Base-by-base conservation (phyloP, 2,888 invertebrate species). In the Stenoptilia bipunctidactyla region DNA sequence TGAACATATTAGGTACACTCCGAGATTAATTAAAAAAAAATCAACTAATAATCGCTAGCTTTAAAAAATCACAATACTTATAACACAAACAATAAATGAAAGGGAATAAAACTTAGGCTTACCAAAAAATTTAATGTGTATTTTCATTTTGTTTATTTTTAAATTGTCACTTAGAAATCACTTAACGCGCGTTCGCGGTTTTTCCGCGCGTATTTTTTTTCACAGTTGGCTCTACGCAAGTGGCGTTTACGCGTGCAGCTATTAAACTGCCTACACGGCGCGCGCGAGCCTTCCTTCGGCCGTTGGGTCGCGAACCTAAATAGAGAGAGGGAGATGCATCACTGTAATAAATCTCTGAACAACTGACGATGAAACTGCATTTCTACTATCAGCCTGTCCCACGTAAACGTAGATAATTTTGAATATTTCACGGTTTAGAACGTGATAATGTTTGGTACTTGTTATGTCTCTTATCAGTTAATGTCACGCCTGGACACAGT, bases 91-190 rank as follows among this genome's bases (percentile, higher is more conserved):
- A 20, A 20, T 20, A 15, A 6, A 2, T 8, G 20, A 37, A 27
- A n/a, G 39, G 5, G 39, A 43, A 15, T 37, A 39, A 37, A 34
- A 25, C 30, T 38, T 42, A 30, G 12, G 57, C 77, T 76, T 54
- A 82, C 80, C 79, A 45, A 79, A 77, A 41, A 66, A 12, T 64
- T 75, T 74, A 27, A 80, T 57, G 44, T 72, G 65, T 45, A 79
- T 56, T 58, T 73, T 79, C 80, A 82, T 82, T 51, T 59, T 73
- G 53, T 48, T 46, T 41, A 47, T 46, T 46, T 40, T 55, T 59
- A 55, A n/a, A n/a, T 51, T 46, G 47, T 51, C 62, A 62, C 58
- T 50, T 46, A 57, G 55, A 56, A 52, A 60, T 54, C 62, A 73
- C 67, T 54, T 54, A 49, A 53, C 53, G 48, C 49, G 49, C 53